Evolutionary conservation across 2,797 vertebrate species (phyloP).

Genomic region (Sebastes dallii): DNA sequence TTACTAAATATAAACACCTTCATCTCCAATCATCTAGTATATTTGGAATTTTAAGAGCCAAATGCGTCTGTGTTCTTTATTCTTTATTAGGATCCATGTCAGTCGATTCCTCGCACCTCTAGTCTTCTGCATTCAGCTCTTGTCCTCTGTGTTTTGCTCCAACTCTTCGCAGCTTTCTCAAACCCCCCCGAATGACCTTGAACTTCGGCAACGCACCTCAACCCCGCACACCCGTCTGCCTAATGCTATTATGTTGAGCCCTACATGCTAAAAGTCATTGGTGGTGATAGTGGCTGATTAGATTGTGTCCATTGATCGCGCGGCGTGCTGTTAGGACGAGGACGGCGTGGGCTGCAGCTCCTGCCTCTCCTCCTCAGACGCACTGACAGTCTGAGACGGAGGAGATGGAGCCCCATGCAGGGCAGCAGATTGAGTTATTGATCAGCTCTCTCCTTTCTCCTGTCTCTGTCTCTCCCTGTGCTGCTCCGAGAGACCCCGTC

Average conservation of each 20-base stretch:
- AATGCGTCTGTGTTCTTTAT: neutral
- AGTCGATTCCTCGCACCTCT: neutral
- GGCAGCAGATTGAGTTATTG: conserved; percentile 81
- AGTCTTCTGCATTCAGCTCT: conserved; percentile 5
- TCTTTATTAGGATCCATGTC: neutral
- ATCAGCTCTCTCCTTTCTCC: conserved; percentile 71
- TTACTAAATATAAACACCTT: neutral
- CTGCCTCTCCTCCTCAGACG: conserved; percentile 57
- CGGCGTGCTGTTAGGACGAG: conserved; percentile 68
- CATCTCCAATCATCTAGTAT: neutral
- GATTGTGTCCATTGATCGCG: conserved; percentile 81
- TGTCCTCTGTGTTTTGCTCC: conserved; percentile 12
- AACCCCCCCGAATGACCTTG: conserved; percentile 61
- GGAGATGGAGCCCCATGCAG: conserved; percentile 76
- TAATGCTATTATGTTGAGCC: conserved; percentile 74
- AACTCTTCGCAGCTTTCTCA: conserved; percentile 25
- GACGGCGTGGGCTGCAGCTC: conserved; percentile 56
- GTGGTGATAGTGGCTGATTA: conserved; percentile 79
- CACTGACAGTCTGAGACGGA: conserved; percentile 71
- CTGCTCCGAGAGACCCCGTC: conserved; percentile 72
- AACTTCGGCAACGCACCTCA: conserved; percentile 59
- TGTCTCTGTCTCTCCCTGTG: conserved; percentile 61
- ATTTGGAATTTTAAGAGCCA: neutral
- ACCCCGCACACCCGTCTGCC: conserved; percentile 48
- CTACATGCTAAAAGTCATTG: conserved; percentile 78